Evolutionary conservation across 2,888 invertebrate species (phyloP).

Genomic region (Hirtodrosophila cameraria): DNA sequence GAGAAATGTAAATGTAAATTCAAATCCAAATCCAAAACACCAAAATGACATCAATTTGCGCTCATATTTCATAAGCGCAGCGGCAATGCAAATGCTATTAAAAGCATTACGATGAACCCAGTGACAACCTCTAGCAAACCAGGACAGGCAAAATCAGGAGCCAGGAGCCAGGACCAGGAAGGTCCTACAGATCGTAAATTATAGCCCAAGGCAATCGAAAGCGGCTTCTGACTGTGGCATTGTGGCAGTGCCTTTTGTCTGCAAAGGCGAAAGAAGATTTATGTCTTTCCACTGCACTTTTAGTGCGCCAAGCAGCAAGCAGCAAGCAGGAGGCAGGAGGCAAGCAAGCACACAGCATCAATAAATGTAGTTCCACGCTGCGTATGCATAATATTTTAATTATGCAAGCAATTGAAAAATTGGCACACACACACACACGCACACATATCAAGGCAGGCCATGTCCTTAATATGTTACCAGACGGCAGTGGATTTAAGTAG

Average conservation of each 20-base stretch:
- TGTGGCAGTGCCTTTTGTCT: conserved; percentile 34
- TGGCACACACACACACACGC: conserved; percentile 24
- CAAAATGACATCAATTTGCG: conserved; percentile 58
- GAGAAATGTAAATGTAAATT: conserved; percentile 44
- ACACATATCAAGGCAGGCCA: conserved; percentile 5
- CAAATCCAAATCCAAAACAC: conserved; percentile 51
- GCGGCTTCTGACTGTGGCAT: conserved; percentile 31
- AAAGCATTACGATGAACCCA: conserved; percentile 57
- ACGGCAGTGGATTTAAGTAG: conserved; percentile 27
- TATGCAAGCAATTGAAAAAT: conserved; percentile 64
- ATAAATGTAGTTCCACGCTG: conserved; percentile 63
- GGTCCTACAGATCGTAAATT: conserved; percentile 55
- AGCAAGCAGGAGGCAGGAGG: too few relatives aligned
- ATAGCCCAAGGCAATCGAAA: conserved; percentile 51
- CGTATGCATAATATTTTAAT: conserved; percentile 65
- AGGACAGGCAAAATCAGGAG: too few relatives aligned
- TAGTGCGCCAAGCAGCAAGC: conserved; percentile 21
- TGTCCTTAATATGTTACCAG: conserved; percentile 29
- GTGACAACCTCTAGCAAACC: conserved; percentile 43
- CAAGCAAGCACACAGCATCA: too few relatives aligned
- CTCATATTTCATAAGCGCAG: conserved; percentile 57
- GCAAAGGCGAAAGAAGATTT: conserved; percentile 46
- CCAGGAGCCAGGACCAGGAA: conserved; percentile 9
- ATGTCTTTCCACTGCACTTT: conserved; percentile 49
- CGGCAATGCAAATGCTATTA: conserved; percentile 54